phyloP scores from a whole-genome alignment of 2,888 invertebrate genomes.

The Cabera pusaria region DNA sequence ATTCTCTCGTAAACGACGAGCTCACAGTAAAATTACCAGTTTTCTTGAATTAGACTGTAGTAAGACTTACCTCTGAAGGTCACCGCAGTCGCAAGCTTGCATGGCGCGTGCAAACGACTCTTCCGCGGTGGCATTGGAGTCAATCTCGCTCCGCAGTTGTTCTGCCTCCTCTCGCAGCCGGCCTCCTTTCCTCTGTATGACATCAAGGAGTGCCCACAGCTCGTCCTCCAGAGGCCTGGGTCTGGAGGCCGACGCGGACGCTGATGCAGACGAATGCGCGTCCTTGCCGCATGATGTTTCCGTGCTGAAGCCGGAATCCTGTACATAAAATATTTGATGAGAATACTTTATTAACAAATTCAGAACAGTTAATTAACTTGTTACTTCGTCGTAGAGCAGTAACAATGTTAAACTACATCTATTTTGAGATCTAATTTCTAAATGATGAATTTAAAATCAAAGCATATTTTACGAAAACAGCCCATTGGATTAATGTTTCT shows the following conservation, averaged over 20 bases:
- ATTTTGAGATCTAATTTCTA: too few species aligned
- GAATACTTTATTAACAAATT: too few species aligned
- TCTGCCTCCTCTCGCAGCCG: slow-evolving; percentile 88
- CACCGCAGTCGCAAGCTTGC: slow-evolving; percentile 39
- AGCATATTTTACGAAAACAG: too few species aligned
- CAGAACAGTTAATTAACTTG: too few species aligned
- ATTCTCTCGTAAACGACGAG: too few species aligned
- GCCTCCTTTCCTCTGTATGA: slow-evolving; percentile 90
- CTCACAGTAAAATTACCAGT: too few species aligned
- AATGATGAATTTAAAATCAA: too few species aligned
- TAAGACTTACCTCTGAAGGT: slow-evolving; percentile 30
- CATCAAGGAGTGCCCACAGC: slow-evolving; percentile 92
- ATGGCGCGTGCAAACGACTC: slow-evolving; percentile 83
- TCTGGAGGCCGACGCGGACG: slow-evolving; percentile 80
- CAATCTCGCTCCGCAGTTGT: slow-evolving; percentile 83
- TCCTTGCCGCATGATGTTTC: slow-evolving; percentile 93
- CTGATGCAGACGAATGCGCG: slow-evolving; percentile 87
- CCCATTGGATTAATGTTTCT: too few species aligned
- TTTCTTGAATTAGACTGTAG: too few species aligned
- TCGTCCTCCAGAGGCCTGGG: slow-evolving; percentile 88
- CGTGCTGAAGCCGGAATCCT: slow-evolving; percentile 95
- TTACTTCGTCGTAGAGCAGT: too few species aligned
- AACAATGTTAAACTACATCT: too few species aligned
- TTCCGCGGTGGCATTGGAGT: slow-evolving; percentile 82
- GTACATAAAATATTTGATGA: slow-evolving; percentile 17